phyloP scores from a whole-genome alignment of 2,113 vertebrate species.

The Choloepus hoffmanni region DNA sequence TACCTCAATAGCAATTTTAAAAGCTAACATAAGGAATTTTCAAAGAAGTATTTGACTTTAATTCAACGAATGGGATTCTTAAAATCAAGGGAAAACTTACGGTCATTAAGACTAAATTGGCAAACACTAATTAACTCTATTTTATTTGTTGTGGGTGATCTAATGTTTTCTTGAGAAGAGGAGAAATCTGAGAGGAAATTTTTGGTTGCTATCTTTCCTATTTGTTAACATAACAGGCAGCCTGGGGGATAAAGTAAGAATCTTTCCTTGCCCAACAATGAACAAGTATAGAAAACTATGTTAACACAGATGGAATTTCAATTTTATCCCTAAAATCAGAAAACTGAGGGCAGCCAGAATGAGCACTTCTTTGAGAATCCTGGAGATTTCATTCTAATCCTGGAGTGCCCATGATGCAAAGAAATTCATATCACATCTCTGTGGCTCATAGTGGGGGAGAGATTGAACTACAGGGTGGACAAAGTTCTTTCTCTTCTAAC shows the following conservation, averaged over 20 bases:
- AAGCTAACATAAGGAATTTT: neutral
- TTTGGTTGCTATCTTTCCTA: neutral
- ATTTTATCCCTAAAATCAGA: neutral
- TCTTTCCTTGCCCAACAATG: neutral
- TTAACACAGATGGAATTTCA: neutral
- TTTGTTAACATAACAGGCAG: neutral
- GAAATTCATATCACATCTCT: neutral
- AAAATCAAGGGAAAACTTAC: conserved; percentile 18
- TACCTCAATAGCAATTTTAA: neutral
- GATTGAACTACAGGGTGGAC: neutral
- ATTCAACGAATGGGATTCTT: neutral
- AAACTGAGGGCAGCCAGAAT: neutral
- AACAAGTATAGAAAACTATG: neutral
- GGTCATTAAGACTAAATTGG: neutral
- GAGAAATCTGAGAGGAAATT: neutral
- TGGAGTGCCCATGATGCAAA: neutral
- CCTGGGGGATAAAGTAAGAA: neutral
- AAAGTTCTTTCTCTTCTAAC: neutral
- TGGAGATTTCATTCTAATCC: neutral
- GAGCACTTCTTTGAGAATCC: neutral
- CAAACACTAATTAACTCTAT: conserved; percentile 15
- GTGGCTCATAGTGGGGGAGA: neutral
- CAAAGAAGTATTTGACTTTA: neutral
- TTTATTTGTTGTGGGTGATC: neutral
- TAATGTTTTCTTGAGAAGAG: neutral